Evolutionary conservation across 2,113 vertebrate species (phyloP), one percentile per base, ranked within the genome.

Genomic region (Notothenia rossii): DNA sequence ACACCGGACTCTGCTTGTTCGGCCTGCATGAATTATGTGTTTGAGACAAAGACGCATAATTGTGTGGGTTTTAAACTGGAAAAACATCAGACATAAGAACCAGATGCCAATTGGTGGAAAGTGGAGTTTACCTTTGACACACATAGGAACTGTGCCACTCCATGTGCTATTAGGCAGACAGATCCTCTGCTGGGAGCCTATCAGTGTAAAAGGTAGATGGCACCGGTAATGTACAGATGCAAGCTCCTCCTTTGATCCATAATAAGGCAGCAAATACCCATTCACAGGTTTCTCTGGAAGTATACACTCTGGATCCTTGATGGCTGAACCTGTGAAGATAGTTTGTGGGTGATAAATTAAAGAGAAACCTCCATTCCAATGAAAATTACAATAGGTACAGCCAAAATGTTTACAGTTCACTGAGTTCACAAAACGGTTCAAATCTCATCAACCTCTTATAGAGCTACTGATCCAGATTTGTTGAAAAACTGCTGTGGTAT

Each of bases 121-220:
- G 62, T 65, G 1, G 36, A 40, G 5, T 40, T 7, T 94, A 97
- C 97, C 97, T 96, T 96, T 97, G 75, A 95, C 94, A 92, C 97
- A 98, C 51, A 93, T 87, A 12, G 97, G 96, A 77, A 94, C 92
- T 54, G 93, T 94, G 56, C 96, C 97, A 73, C 95, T 97, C 97
- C 97, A 98, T 48, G 94, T 95, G 73, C 95, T 96, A 61, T 93
- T 81, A 0, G 95, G 88, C 85, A 95, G 93, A 80, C 97, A 98
- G 51, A 79, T 96, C 81, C 95, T 94, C 86, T 95, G 90, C 75
- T 96, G 94, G n/a, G 92, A 92, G 72, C 97, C 97, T 25, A 91
- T 96, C 45, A 97, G 95, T 64, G 94, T 88, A 82, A 96, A 97
- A 0, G 96, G 95, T 86, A 91, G 94, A 86, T 96, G 94, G 87